Base-by-base conservation (phyloP, 2,888 invertebrate species). In the Folsomia manolachei region DNA sequence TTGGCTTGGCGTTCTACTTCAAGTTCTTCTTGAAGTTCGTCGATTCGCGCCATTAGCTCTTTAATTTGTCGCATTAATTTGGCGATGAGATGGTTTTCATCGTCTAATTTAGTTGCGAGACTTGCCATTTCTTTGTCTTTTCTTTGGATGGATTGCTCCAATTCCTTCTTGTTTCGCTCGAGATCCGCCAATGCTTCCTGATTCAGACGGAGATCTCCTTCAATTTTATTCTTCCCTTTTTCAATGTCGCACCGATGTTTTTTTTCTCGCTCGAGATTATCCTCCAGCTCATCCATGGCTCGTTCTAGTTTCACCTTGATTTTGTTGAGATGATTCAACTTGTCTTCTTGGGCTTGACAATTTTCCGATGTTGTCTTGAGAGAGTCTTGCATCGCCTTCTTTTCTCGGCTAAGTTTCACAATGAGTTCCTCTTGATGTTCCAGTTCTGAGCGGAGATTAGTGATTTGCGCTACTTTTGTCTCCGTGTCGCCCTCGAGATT, bases 51-150 rank as follows among this genome's bases (percentile, higher is more conserved):
- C 82, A 84, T 71, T n/a, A 75, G 64, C 27, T 75, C 75, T 26
- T 99, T 99, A 89, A 99, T 96, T 88, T 98, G 98, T 87, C 96
- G 97, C 88, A 97, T 96, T 83, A 94, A 90, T 82, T 97, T 96
- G 87, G 94, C 92, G 83, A 99, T 97, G 82, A 96, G 89, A 81
- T 93, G 93, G 86, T 97, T 97, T 87, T 99, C 99, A 85, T 99
- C 99, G 87, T 99, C 99, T 81, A 99, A 90, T 87, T 97, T 97
- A 87, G 95, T 93, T 83, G 94, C 93, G 83, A 99, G 89, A 79
- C 94, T 93, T 73, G 93, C 92, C 86, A 99, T 91, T 87, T 99
- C 99, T 88, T 94, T 94, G 89, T 99, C 99, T 89, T 98, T 99
- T 87, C 97, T 94, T 88, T 95, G 95, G 85, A 97, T 92, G 86